Base-by-base conservation (phyloP, 1,140 invertebrate genomes). In the Aphidius gifuensis region DNA sequence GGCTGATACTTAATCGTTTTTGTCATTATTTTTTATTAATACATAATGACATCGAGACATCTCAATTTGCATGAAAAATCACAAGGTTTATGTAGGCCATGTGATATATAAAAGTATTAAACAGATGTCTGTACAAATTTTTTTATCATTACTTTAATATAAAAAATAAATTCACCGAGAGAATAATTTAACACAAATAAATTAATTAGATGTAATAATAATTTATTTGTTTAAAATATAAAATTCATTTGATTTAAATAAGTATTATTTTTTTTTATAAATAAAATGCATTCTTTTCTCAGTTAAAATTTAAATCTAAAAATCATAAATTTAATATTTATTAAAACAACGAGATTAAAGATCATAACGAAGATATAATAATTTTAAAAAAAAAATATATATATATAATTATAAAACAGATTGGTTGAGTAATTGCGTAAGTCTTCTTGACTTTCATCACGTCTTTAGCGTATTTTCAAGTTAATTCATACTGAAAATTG, bases 21-120 rank as follows among this genome's bases (percentile, higher is more conserved):
- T 42, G 39, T 55, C 68, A 73, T 75, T 74, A 75, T 67, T 73
- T 32, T 73, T 74, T 69, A 75, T 75, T 75, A 75, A 71, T 2
- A 32, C 73, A 75, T 75, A 75, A 75, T 74, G 73, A 75, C 71
- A 72, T 70, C 62, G 69, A 65, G 67, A 75, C 73, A 75, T 74
- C 73, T 75, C 70, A 74, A 75, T 75, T 75, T 75, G 73, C 73
- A 75, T 75, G 69, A 65, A 67, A 74, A 73, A 75, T 75, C 72
- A 73, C 68, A 71, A 62, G 56, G 65, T 16, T n/a, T 3, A 16
- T 53, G 21, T 51, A 48, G 46, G 39, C 45, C 56, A 45, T 45
- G 47, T 49, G 11, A 45, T 49, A 50, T 46, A 60, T 60, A 16
- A 16, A 16, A 16, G 16, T 16, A 16, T 16, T 0, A 16, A 16